Percentiles rank a stretch among this genome's conserved stretches.
These are phyloP conservation scores for Agrochola litura DNA, from an alignment of 2,888 invertebrate species.

Conservation along the genomic window DNA sequence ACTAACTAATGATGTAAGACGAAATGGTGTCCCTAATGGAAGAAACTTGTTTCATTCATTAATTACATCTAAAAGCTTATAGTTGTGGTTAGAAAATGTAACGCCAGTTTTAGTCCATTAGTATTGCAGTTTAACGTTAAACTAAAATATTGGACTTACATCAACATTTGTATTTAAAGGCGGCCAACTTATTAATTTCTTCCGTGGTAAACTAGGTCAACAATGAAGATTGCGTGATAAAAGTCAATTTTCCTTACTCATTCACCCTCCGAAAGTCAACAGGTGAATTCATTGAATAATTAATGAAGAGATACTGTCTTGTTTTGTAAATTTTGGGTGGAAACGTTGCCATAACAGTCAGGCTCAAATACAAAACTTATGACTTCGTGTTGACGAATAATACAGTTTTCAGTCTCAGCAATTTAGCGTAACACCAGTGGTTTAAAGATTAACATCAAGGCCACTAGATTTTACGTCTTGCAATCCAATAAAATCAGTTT, in stretches of 20 bases:
- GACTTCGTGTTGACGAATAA: slow-evolving; percentile 18
- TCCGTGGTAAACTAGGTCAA: slow-evolving; percentile 69
- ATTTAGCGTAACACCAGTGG: slow-evolving; percentile 39
- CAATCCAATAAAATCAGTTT: slow-evolving; percentile 47
- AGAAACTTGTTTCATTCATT: slow-evolving; percentile 55
- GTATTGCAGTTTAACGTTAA: slow-evolving; percentile 30
- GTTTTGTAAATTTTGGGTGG: slow-evolving; percentile 46
- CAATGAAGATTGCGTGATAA: slow-evolving; percentile 77
- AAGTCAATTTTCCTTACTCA: slow-evolving; percentile 71
- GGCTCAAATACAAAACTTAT: slow-evolving; percentile 12
- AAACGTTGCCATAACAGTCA: slow-evolving; percentile 36
- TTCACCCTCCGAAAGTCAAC: slow-evolving; percentile 77
- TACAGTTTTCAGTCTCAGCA: slow-evolving; percentile 23
- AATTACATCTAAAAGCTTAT: slow-evolving; percentile 56
- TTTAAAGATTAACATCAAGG: slow-evolving; percentile 48
- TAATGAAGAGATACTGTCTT: slow-evolving; percentile 72
- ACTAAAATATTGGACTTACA: slow-evolving; percentile 22
- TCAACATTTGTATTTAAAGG: slow-evolving; percentile 30
- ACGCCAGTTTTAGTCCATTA: slow-evolving; percentile 28
- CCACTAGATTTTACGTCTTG: slow-evolving; percentile 46
- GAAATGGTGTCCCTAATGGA: slow-evolving; percentile 55
- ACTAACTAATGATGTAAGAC: slow-evolving; percentile 48
- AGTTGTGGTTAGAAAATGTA: slow-evolving; percentile 31
- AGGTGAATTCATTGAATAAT: slow-evolving; percentile 84
- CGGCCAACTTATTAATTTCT: slow-evolving; percentile 51